Evolutionary conservation across 1,140 invertebrate species (phyloP), one percentile per base, ranked within the genome.

Genomic region (Drosophila willistoni): DNA sequence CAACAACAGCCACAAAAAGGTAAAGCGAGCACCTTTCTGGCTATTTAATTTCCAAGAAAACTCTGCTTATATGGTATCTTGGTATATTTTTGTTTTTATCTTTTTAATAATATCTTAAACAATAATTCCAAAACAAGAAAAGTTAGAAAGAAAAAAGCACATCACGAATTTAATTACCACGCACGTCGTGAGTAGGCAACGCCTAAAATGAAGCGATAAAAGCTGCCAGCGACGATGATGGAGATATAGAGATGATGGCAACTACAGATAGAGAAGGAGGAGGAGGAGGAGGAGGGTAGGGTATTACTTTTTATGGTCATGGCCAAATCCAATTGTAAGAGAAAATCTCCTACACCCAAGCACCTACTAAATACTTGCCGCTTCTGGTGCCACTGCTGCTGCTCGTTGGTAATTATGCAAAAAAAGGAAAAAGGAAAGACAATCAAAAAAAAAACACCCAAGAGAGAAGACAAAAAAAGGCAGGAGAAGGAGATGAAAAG

Each of bases 151-250:
- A 54, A 81, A 80, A 72, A 78, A 57, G 63, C 42, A 69, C 71
- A 71, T 72, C 78, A 81, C 66, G 75, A 81, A 71, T 78, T 76
- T 81, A 86, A 86, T 82, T 86, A 81, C 64, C 78, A 70, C 73
- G 71, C 81, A 77, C 56, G 68, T 64, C 66, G 56, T 59, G 36
- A 69, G 56, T 59, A 59, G 54, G 56, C 54, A 81, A 81, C 65
- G 47, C 65, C 59, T 42, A 60, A 75, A 76, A 76, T 75, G 41
- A 75, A 75, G 73, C 72, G 72, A 75, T 75, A 68, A 59, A 63
- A 39, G 39, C 29, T 42, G 36, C 59, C 59, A 61, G 59, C 17
- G n/a, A 34, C 29, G 29, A 29, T 34, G 55, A 47, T 47, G 44
- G 7, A 47, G 44, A 47, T 47, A 36, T 36, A 36, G 34, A 29